phyloP scores from a whole-genome alignment of 2,797 vertebrate genomes.

The Myotis daubentonii region DNA sequence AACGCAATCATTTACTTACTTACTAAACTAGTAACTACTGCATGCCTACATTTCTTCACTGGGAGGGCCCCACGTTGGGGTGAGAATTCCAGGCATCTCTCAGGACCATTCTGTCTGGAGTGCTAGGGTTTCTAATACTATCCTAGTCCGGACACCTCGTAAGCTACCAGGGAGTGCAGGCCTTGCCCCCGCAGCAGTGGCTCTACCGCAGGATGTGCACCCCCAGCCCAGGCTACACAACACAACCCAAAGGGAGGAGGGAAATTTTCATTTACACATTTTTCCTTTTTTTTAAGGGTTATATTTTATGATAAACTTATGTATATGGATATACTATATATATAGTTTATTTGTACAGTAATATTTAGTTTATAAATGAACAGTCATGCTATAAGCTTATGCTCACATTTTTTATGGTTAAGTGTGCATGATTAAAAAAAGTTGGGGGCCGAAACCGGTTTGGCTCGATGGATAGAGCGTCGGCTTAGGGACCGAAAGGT shows the following conservation, averaged over 20 bases:
- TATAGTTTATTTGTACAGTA: background rate
- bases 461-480: too few species aligned
- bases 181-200: background rate
- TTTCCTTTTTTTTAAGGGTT: background rate
- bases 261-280: background rate
- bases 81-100: background rate
- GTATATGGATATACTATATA: background rate
- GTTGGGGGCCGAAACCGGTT: too few species aligned
- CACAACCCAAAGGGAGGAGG: background rate
- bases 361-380: constrained; percentile 13
- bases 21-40: background rate
- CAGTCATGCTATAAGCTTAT: background rate
- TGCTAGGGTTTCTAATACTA: background rate
- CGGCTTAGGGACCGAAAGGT: too few species aligned
- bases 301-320: constrained; percentile 7
- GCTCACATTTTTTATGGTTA: constrained; percentile 13
- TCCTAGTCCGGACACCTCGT: background rate
- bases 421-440: background rate
- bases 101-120: background rate
- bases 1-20: background rate
- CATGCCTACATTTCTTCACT: background rate
- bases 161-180: background rate
- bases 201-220: background rate
- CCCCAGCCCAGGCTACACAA: background rate
- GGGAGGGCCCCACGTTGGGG: background rate